Evolutionary conservation across 2,888 invertebrate genomes (phyloP), one percentile per base, ranked within the genome.

Genomic region (Latrodectus elegans): DNA sequence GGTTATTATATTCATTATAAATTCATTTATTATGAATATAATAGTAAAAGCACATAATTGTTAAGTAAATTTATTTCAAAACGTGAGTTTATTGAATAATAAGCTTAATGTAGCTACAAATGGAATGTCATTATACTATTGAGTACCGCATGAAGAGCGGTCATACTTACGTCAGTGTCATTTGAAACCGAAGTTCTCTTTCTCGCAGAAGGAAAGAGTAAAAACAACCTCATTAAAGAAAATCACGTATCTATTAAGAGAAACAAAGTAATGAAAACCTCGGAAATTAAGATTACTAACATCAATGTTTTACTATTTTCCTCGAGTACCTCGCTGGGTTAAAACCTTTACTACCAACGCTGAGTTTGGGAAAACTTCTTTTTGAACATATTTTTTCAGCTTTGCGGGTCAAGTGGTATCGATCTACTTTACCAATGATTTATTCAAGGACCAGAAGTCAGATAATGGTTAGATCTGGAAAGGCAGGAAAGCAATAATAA

Each of bases 261-360:
- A 81, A 77, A 81, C 72, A 81, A 87, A 87, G 86, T 87, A 87
- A 87, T 81, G 86, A 81, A 86, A 86, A 81, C 81, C 77, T 77
- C 86, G 71, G 77, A 81, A 86, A 87, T 87, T 87, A 87, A 82
- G 86, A 87, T 87, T 77, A 82, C 71, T 67, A 12, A 53, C 81
- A 17, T 17, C 60, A 15, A 12, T 51, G 52, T 38, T 53, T 64
- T 64, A 53, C 76, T 84, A 67, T 76, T n/a, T 22, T 49, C 64
- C 17, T 8, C 38, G 64, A 17, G 22, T 60, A 26, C 52, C 67
- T 17, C 26, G 15, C 22, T 55, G 60, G 86, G 76, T 86, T 86
- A 86, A 86, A 68, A 71, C 77, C 81, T 81, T 87, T 87, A 82
- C 77, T 81, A 22, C 73, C 73, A 11, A 65, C 68, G 80, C 72